Conservation (phyloP, 1,140 invertebrate species). For the Olivierus martensii region DNA sequence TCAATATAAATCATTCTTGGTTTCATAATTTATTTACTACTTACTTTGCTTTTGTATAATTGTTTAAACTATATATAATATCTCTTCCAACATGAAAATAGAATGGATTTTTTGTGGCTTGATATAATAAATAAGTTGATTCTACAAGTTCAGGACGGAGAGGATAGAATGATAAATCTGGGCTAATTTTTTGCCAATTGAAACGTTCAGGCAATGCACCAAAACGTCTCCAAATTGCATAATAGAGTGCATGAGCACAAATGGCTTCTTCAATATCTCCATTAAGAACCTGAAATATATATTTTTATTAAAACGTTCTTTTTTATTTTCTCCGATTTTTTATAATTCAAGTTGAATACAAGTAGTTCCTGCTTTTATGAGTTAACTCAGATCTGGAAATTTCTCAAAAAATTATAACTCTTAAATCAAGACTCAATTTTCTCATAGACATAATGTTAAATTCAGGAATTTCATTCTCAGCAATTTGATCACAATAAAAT, state of each 20-base stretch:
- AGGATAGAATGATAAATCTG: slow-evolving; percentile 52
- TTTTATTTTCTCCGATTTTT: background rate
- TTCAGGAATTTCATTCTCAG: no score
- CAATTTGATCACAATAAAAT: no score
- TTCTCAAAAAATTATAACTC: no score
- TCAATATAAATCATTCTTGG: no score
- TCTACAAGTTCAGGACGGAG: slow-evolving; percentile 51
- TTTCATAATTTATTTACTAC: slow-evolving; percentile 8
- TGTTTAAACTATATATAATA: slow-evolving; percentile 45
- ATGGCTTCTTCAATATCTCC: slow-evolving; percentile 59
- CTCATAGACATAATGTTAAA: no score
- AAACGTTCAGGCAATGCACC: slow-evolving; percentile 49
- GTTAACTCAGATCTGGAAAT: no score
- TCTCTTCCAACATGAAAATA: slow-evolving; percentile 53
- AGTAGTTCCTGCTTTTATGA: background rate
- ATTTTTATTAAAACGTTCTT: background rate
- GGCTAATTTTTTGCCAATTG: slow-evolving; percentile 47
- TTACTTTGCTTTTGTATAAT: slow-evolving; percentile 39
- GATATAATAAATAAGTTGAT: slow-evolving; percentile 53
- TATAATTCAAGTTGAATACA: background rate
- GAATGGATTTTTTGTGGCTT: slow-evolving; percentile 54
- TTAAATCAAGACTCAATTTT: no score
- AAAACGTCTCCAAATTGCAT: slow-evolving; percentile 49
- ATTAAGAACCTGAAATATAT: slow-evolving; percentile 38
- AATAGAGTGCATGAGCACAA: slow-evolving; percentile 51